These are phyloP conservation scores for Uromys caudimaculatus DNA, from an alignment of 2,797 vertebrate species.

Conservation along the genomic window DNA sequence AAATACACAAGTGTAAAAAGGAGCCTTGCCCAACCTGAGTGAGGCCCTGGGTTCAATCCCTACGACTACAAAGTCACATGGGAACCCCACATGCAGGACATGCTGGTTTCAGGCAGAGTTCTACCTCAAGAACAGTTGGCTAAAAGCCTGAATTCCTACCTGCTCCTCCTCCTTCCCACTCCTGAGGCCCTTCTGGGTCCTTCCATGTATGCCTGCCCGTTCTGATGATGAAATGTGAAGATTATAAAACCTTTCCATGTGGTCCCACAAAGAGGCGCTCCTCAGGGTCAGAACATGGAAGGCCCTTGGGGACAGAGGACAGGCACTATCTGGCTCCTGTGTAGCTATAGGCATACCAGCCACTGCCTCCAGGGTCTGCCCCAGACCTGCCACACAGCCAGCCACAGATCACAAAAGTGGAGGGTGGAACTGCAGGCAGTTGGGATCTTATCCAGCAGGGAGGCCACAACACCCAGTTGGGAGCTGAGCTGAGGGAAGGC, in stretches of 20 bases:
- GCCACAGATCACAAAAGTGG: neutral
- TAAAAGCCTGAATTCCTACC: neutral
- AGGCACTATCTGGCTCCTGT: neutral
- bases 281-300: neutral
- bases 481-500: neutral
- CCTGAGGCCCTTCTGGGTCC: neutral
- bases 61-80: neutral
- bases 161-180: neutral
- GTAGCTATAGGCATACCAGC: neutral
- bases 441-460: neutral
- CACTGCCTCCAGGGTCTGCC: neutral
- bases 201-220: neutral
- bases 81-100: neutral
- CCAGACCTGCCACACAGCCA: neutral
- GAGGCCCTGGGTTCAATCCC: neutral
- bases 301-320: neutral
- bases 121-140: neutral
- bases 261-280: neutral
- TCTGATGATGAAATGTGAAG: neutral
- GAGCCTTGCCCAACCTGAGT: neutral
- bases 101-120: neutral
- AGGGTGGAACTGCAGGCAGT: neutral
- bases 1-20: neutral
- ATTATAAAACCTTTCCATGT: neutral
- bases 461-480: neutral